Evolutionary conservation across 2,888 invertebrate genomes (phyloP), one percentile per base, ranked within the genome.

Genomic region (Oxyteleia sp.): DNA sequence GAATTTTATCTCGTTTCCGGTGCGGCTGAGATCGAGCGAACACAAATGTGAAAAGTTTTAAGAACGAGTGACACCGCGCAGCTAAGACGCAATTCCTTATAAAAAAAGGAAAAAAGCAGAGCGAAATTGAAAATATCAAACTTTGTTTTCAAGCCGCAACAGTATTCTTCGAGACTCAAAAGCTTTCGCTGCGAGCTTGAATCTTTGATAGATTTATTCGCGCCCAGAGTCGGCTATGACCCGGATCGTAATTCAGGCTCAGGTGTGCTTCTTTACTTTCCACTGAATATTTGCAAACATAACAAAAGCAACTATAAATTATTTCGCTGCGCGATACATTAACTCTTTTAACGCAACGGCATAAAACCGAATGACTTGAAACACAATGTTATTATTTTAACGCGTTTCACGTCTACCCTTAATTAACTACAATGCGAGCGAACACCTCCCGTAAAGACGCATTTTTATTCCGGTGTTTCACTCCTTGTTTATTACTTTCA

Each of bases 191-290:
- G 69, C 41, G 45, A 69, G 69, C 63, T 63, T 78, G 69, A 78
- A 78, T 78, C 78, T 78, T 78, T 78, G 78, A 78, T 78, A 69
- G 78, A 78, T 78, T 78, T 79, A 79, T 79, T 69, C 64, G 71
- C 66, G 71, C 64, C 49, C 11, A 69, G 71, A 71, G 78, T 78
- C 47, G 45, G 71, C 71, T 63, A 83, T 61, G 82, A 85, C 76
- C 71, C 59, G 51, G 53, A 61, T 35, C 69, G 64, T 49, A 75
- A 71, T 51, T 68, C 71, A 55, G 78, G 69, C 81, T 81, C 78
- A 83, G 83, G 81, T 81, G 83, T 76, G 61, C 79, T 82, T 82
- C 69, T 74, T 75, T 74, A 43, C 82, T 72, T 76, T 68, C 45
- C 32, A 32, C 64, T 51, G 68, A 61, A 78, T 78, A 78, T 78